Evolutionary conservation across 2,113 vertebrate genomes (phyloP).

Genomic region (Gnathochromis pfefferi): DNA sequence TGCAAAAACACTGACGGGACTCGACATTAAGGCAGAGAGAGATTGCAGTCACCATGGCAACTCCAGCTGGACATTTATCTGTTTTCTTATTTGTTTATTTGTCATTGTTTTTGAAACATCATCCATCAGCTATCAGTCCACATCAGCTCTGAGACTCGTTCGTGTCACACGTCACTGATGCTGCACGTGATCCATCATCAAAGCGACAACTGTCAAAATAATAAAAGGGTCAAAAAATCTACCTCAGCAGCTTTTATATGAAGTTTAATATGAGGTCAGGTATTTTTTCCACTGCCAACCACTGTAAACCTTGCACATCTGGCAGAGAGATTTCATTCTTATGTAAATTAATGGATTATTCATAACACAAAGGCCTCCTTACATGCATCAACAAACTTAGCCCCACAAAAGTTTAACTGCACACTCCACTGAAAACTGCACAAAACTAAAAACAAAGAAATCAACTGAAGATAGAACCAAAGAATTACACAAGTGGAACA

Average conservation of each 20-base stretch:
- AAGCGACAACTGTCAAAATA: background rate
- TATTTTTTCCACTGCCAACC: background rate
- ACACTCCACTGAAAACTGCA: background rate
- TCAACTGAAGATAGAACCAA: background rate
- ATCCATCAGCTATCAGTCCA: background rate
- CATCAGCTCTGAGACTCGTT: background rate
- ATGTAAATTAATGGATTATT: background rate
- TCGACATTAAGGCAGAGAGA: background rate
- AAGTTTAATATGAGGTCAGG: background rate
- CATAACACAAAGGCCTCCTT: background rate
- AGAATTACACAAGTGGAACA: background rate
- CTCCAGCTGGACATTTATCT: background rate
- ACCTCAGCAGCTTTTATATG: background rate
- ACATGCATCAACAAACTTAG: background rate
- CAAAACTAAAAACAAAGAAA: background rate
- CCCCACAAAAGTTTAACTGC: background rate
- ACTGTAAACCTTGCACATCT: background rate
- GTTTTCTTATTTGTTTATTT: background rate
- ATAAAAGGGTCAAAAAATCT: background rate
- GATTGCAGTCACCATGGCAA: conserved; percentile 12
- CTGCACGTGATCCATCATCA: background rate
- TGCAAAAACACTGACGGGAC: background rate
- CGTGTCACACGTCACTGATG: background rate
- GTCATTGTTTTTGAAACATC: background rate
- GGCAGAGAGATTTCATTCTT: background rate